Evolutionary conservation across 30 jellyfish, hydroid and myxozoan genomes (phyloP).

Genomic region (Nemopilema nomurai): DNA sequence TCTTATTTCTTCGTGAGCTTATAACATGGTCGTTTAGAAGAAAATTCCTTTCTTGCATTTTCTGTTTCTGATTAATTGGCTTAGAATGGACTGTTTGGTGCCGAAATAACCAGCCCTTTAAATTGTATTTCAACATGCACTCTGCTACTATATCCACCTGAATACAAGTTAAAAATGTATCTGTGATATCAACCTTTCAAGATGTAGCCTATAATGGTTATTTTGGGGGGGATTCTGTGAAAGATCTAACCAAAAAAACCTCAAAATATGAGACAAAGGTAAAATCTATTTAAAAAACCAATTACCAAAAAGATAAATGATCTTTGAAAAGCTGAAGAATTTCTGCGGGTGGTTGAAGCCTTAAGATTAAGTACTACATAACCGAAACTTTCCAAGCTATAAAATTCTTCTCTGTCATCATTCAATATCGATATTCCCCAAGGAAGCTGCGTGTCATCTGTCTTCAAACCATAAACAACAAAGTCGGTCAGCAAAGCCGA

Average conservation of each 20-base stretch:
- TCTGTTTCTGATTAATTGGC: not conserved
- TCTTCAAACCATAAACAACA: not conserved
- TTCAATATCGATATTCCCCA: not conserved
- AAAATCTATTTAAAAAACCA: not conserved
- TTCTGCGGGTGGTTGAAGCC: not conserved
- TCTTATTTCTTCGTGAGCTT: too few species aligned
- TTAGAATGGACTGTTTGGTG: not conserved
- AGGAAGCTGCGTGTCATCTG: not conserved
- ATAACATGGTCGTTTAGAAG: too few species aligned
- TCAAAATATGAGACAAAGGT: not conserved
- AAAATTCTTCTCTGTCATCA: not conserved
- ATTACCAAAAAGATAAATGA: not conserved
- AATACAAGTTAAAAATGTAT: not conserved
- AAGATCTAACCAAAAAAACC: not conserved
- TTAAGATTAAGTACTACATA: not conserved
- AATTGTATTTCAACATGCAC: not conserved
- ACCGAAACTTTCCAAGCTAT: not conserved
- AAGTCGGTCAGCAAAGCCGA: not conserved
- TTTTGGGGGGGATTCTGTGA: not conserved
- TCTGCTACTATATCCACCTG: not conserved
- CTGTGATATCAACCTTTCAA: not conserved
- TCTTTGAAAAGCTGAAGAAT: not conserved
- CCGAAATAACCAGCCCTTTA: not conserved
- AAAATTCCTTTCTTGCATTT: not conserved
- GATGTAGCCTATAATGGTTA: not conserved